Percentiles rank a stretch among this genome's conserved stretches.
These are phyloP conservation scores for Microhierax caerulescens DNA, from an alignment of 2,797 vertebrate species.

Conservation along the genomic window DNA sequence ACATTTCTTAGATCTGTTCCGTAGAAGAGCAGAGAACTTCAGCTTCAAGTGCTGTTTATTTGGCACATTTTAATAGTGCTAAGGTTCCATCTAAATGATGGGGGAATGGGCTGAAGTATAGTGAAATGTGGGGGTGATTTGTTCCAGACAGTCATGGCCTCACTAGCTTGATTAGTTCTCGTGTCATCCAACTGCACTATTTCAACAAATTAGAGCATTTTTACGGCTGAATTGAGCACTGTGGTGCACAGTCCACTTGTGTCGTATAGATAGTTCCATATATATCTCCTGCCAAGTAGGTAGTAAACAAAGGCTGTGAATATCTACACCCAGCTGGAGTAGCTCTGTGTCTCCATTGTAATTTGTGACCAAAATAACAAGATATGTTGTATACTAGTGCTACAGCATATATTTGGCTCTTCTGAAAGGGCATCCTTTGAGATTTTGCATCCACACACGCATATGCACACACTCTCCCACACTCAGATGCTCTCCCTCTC, in stretches of 20 bases:
- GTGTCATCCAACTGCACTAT: neutral
- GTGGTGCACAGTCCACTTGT: neutral
- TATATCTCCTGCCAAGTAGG: neutral
- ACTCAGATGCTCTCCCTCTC: neutral
- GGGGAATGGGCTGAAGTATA: neutral
- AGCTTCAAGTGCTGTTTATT: neutral
- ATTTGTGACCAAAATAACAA: neutral
- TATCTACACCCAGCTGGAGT: neutral
- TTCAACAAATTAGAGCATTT: neutral
- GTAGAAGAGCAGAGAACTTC: neutral
- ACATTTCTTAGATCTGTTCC: neutral
- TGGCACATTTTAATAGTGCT: neutral
- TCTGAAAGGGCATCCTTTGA: neutral
- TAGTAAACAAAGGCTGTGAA: neutral
- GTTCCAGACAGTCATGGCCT: neutral
- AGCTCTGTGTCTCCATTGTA: neutral
- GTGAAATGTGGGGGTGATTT: neutral
- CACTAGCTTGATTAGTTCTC: neutral
- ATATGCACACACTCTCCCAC: neutral
- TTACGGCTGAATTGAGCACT: neutral
- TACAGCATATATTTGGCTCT: neutral
- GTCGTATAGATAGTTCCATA: neutral
- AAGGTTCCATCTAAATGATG: neutral
- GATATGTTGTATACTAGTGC: neutral
- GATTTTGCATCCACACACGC: neutral